phyloP scores from a whole-genome alignment of 1,140 invertebrate species.

The Cherax quadricarinatus region DNA sequence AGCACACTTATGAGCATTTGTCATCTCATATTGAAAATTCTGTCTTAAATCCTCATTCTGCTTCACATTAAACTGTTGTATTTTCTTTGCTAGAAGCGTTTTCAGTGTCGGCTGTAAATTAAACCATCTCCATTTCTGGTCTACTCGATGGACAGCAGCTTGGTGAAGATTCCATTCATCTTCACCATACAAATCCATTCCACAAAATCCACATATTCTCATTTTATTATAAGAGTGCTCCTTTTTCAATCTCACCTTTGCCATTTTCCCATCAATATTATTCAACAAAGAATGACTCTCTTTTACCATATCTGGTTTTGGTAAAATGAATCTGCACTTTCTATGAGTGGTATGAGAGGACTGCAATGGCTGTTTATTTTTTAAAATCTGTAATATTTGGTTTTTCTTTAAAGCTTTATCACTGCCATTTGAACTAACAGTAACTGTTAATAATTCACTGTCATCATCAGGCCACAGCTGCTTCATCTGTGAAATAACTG shows the following conservation, averaged over 20 bases:
- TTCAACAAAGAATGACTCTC: background rate
- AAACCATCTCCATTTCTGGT: background rate
- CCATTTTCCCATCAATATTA: background rate
- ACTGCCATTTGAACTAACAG: background rate
- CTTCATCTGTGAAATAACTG: slow-evolving; percentile 22
- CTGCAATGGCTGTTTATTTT: background rate
- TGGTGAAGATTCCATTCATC: slow-evolving; percentile 16
- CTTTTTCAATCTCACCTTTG: background rate
- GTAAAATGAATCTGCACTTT: slow-evolving; percentile 14
- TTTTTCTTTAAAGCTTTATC: background rate
- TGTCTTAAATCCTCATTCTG: background rate
- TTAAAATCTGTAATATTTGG: background rate
- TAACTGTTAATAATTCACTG: background rate
- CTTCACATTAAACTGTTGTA: background rate
- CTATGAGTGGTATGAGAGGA: background rate
- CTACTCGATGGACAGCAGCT: slow-evolving; percentile 4
- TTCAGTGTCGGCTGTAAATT: slow-evolving; percentile 22
- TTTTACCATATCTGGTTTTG: background rate
- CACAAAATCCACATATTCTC: slow-evolving; percentile 33
- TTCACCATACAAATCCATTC: slow-evolving; percentile 12
- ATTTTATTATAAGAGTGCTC: slow-evolving; percentile 8
- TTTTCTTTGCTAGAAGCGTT: slow-evolving; percentile 14
- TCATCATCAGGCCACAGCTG: background rate
- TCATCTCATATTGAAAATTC: background rate
- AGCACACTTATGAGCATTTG: background rate